A percentile compares a stretch with the other conserved stretches of the same genome.
phyloP scores from a whole-genome alignment of 2,888 invertebrate genomes.

The Acanthococcus lagerstroemiae region DNA sequence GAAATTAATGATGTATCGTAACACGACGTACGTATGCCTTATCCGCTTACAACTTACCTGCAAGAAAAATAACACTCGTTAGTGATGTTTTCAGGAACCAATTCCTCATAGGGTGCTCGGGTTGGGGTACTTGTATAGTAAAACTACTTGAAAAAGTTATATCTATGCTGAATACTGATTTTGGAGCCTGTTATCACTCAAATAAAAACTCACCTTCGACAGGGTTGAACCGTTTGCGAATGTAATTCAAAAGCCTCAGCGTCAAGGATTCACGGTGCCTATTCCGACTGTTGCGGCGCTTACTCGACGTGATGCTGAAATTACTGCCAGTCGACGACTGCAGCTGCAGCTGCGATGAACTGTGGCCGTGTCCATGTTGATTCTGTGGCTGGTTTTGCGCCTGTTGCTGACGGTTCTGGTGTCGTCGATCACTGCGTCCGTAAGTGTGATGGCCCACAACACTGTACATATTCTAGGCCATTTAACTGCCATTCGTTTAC shows the following conservation, averaged over 20 bases:
- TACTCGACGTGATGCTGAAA: slow-evolving; percentile 30
- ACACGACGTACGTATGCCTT: too few species aligned
- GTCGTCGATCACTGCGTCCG: slow-evolving; percentile 35
- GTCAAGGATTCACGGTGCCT: slow-evolving; percentile 37
- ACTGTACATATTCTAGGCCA: slow-evolving; percentile 36
- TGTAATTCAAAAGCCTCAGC: slow-evolving; percentile 39
- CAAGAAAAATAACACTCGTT: too few species aligned
- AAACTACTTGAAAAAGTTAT: too few species aligned
- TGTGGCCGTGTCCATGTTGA: slow-evolving; percentile 20
- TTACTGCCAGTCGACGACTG: slow-evolving; percentile 22
- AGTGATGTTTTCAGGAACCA: too few species aligned
- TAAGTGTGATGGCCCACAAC: slow-evolving; percentile 38
- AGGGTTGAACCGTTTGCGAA: slow-evolving; percentile 38
- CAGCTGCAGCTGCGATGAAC: slow-evolving; percentile 19
- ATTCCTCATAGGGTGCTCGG: too few species aligned
- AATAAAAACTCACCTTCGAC: slow-evolving; percentile 36
- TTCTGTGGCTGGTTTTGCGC: slow-evolving; percentile 30
- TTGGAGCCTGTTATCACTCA: not conserved
- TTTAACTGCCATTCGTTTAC: slow-evolving; percentile 15
- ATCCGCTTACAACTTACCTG: too few species aligned
- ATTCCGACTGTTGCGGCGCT: slow-evolving; percentile 23
- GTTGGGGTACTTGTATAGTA: too few species aligned
- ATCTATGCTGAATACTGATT: too few species aligned
- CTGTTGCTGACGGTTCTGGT: slow-evolving; percentile 33
- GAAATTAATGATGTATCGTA: too few species aligned